phyloP scores from a whole-genome alignment of 2,888 invertebrate genomes.

The Hypomecis punctinalis region DNA sequence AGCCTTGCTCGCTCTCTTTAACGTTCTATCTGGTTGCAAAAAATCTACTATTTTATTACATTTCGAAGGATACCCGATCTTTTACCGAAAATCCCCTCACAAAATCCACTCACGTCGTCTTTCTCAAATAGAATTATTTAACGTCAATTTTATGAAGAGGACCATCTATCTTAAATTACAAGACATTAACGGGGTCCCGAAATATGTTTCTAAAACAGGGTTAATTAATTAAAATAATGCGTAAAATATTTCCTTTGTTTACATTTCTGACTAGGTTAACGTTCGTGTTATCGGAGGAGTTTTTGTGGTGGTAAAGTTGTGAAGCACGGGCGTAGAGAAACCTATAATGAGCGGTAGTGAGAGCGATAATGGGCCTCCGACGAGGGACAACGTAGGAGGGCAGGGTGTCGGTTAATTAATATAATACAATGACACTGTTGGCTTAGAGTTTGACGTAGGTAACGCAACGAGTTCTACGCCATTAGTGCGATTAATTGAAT shows the following conservation, averaged over 20 bases:
- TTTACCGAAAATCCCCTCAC: neutral
- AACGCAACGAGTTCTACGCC: conserved; percentile 39
- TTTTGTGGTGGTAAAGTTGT: conserved; percentile 4
- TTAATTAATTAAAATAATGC: neutral
- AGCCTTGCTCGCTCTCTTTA: conserved; percentile 33
- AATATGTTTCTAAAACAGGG: no score
- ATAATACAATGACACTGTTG: conserved; percentile 44
- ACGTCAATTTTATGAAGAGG: neutral
- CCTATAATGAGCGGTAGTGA: conserved; percentile 21
- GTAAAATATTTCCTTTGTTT: neutral
- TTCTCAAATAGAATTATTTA: conserved; percentile 13
- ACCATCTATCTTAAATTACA: neutral
- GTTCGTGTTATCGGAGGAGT: neutral
- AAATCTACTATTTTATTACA: conserved; percentile 22
- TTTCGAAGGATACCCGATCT: conserved; percentile 12
- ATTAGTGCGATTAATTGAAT: conserved; percentile 47
- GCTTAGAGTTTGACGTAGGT: conserved; percentile 38
- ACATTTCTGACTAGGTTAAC: neutral
- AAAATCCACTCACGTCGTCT: neutral
- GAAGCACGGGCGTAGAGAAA: conserved; percentile 2
- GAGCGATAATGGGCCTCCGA: conserved; percentile 25
- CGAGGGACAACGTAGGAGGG: conserved; percentile 34
- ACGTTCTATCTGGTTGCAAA: conserved; percentile 25
- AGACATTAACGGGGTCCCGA: conserved; percentile 2
- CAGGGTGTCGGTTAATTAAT: conserved; percentile 42